Base-by-base conservation (phyloP, 2,113 vertebrate species). In the Aspiorhynchus laticeps region DNA sequence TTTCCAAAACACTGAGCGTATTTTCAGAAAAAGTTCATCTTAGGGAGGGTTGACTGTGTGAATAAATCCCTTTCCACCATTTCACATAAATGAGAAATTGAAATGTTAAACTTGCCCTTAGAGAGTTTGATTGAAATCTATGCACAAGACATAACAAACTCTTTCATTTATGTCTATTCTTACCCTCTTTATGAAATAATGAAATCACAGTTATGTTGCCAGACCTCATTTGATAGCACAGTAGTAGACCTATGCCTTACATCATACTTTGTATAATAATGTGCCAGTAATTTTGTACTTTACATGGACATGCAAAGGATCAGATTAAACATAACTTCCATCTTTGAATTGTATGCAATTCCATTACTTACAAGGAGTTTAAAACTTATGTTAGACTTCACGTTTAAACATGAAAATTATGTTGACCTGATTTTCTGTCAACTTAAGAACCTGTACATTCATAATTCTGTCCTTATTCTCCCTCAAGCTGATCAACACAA, bases 401-500 rank as follows among this genome's bases (percentile, higher is more conserved):
- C 0, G 5, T 51, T 28, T 17, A 51, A 51, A 12, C 48, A 53
- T 53, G 6, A 56, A 31, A 7, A 24, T 31, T 56, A 11, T 78
- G 75, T 78, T 77, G 41, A 76, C 41, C 7, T 53, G 74, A 33
- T 78, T 17, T 51, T 77, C 28, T 56, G 48, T 33, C 15, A 48
- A 48, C 43, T 15, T 48, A 8, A 46, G 14, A 14, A 56, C 76
- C 28, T 56, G 48, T 21, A 78, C 28, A 36, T 78, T 78, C 28
- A 79, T 33, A 33, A 33, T 24, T 24, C 9, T 78, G 28, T 79
- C 9, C 28, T 79, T 56, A 79, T 79, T 79, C 24, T 80, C 24
- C 36, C 24, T 31, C 7, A 38, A 17, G 1, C 53, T 67, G 59
- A 82, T 67, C 15, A 46, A 63, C 61, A 63, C 79, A 41, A 46